Conservation (phyloP, 2,888 invertebrate genomes). For the Nipponacmea schrenckii region DNA sequence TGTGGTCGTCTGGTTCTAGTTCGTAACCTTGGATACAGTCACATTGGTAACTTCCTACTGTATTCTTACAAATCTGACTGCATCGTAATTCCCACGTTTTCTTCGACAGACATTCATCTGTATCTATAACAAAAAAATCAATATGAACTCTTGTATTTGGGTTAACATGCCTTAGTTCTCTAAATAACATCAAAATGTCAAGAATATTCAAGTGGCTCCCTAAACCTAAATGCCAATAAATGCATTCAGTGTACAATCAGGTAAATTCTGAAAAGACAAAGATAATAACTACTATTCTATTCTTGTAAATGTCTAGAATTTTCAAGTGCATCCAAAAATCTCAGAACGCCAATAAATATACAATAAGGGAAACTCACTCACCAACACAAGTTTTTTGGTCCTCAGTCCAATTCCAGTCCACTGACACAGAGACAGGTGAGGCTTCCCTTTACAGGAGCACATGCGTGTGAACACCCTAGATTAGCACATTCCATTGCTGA, state of each 20-base stretch:
- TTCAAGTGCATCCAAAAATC: no score
- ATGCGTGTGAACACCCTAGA: neutral
- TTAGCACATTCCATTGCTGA: neutral
- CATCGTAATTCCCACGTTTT: neutral
- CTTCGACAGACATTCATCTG: neutral
- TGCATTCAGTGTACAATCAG: no score
- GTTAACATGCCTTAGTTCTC: no score
- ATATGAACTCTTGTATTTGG: neutral
- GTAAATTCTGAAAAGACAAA: no score
- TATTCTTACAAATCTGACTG: neutral
- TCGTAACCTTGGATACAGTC: neutral
- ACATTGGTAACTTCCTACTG: neutral
- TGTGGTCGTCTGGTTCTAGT: neutral
- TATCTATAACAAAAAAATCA: neutral
- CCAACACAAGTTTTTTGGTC: neutral
- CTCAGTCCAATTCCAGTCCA: neutral
- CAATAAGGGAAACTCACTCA: neutral
- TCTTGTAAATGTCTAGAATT: no score
- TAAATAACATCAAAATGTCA: no score
- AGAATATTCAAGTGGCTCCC: no score
- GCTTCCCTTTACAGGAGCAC: neutral
- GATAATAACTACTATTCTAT: no score
- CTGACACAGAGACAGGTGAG: neutral
- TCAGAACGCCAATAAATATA: no score
- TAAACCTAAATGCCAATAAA: no score